These are phyloP conservation scores for Himalopsyche phryganea DNA, from an alignment of 1,140 invertebrate species.

Conservation along the genomic window DNA sequence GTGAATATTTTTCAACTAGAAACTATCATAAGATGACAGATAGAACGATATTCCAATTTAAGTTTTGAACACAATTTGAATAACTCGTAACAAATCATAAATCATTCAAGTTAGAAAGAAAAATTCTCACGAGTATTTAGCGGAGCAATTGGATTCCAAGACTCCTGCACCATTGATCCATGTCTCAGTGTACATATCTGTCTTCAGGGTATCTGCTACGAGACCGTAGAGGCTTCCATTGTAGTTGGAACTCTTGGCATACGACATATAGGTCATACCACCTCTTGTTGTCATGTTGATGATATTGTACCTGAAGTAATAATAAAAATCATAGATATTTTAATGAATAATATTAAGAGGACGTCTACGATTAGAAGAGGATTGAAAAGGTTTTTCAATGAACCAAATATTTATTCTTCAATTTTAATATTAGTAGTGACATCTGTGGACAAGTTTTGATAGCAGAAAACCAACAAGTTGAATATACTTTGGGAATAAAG, in stretches of 20 bases:
- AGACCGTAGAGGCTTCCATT: slow-evolving; percentile 83
- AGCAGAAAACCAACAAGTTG: too few relatives aligned
- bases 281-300: slow-evolving; percentile 55
- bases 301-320: slow-evolving; percentile 50
- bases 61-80: too few relatives aligned
- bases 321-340: slow-evolving; percentile 3
- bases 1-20: too few relatives aligned
- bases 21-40: too few relatives aligned
- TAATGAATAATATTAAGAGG: slow-evolving; percentile 6
- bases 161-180: slow-evolving; percentile 81
- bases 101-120: too few relatives aligned
- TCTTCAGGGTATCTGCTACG: slow-evolving; percentile 69
- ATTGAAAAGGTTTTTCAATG: too few relatives aligned
- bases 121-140: slow-evolving; percentile 49
- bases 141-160: slow-evolving; percentile 66
- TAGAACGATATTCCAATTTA: too few relatives aligned
- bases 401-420: too few relatives aligned
- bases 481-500: too few relatives aligned
- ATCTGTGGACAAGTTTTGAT: too few relatives aligned
- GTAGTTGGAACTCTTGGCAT: slow-evolving; percentile 75
- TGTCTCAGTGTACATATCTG: slow-evolving; percentile 75
- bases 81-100: too few relatives aligned
- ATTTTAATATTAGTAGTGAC: too few relatives aligned
- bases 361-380: not conserved
- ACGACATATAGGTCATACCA: slow-evolving; percentile 64